phyloP scores from a whole-genome alignment of 2,113 vertebrate species.

The Clarias macrocephalus region DNA sequence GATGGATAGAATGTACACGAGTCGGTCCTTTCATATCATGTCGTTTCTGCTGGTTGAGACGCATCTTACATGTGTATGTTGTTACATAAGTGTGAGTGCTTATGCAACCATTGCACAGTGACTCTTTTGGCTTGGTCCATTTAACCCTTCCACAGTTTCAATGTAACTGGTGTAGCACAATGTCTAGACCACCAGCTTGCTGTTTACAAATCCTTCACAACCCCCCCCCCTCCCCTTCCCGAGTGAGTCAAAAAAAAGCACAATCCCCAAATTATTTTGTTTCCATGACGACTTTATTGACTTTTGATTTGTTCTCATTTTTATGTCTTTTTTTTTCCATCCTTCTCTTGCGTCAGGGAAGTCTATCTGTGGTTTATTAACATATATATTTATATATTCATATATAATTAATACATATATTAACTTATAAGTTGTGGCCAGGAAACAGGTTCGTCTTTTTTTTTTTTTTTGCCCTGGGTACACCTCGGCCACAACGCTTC shows the following conservation, averaged over 20 bases:
- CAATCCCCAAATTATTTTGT: conserved; percentile 50
- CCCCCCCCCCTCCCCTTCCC: neutral
- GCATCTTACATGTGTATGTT: conserved; percentile 20
- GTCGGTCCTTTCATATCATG: neutral
- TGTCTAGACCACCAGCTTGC: neutral
- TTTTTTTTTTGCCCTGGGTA: conserved; percentile 62
- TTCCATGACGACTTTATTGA: conserved; percentile 66
- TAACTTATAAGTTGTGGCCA: conserved; percentile 65
- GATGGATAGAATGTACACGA: neutral
- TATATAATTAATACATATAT: conserved; percentile 76
- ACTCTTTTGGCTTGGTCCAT: neutral
- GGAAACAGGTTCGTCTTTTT: conserved; percentile 46
- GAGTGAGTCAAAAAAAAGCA: conserved; percentile 57
- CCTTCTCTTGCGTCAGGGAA: conserved; percentile 58
- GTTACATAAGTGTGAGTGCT: conserved; percentile 18
- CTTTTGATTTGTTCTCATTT: conserved; percentile 58
- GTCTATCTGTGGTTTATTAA: conserved; percentile 71
- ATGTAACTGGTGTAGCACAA: neutral
- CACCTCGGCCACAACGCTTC: conserved; percentile 67
- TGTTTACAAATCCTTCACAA: conserved; percentile 9
- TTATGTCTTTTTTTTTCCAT: conserved; percentile 59
- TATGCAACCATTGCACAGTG: conserved; percentile 27
- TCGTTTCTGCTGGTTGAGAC: conserved; percentile 14
- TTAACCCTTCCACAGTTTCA: neutral
- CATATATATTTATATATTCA: conserved; percentile 75